phyloP scores from a whole-genome alignment of 2,797 vertebrate genomes.

The Margarornis squamiger region DNA sequence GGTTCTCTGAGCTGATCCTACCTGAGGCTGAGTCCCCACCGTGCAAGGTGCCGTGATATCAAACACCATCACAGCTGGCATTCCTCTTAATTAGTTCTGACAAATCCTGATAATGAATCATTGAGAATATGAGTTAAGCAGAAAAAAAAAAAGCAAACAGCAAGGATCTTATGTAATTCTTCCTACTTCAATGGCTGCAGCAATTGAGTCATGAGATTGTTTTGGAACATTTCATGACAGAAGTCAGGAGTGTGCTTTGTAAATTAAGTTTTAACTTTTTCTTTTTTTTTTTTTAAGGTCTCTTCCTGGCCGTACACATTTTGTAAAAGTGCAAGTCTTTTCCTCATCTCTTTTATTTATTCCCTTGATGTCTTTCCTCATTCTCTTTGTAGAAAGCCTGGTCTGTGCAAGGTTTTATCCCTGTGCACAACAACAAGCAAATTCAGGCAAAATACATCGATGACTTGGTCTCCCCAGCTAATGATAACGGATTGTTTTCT shows the following conservation, averaged over 20 bases:
- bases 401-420: background rate
- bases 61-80: background rate
- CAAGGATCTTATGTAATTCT: conserved; percentile 13
- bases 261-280: background rate
- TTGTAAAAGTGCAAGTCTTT: background rate
- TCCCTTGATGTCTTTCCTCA: background rate
- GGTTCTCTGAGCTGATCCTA: background rate
- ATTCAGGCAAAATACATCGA: background rate
- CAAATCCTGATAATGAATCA: conserved; percentile 41
- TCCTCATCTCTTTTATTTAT: background rate
- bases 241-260: background rate
- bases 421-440: background rate
- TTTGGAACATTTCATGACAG: background rate
- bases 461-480: background rate
- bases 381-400: background rate
- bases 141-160: background rate
- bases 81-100: conserved; percentile 33
- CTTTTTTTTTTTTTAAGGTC: background rate
- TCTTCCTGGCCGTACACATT: background rate
- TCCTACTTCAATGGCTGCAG: conserved; percentile 1
- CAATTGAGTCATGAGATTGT: conserved; percentile 1
- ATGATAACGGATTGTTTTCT: background rate
- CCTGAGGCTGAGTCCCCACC: background rate
- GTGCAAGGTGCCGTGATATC: background rate
- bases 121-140: background rate